These are phyloP conservation scores for Lucinisca nassula DNA, from an alignment of 2,888 invertebrate genomes.

Conservation along the genomic window DNA sequence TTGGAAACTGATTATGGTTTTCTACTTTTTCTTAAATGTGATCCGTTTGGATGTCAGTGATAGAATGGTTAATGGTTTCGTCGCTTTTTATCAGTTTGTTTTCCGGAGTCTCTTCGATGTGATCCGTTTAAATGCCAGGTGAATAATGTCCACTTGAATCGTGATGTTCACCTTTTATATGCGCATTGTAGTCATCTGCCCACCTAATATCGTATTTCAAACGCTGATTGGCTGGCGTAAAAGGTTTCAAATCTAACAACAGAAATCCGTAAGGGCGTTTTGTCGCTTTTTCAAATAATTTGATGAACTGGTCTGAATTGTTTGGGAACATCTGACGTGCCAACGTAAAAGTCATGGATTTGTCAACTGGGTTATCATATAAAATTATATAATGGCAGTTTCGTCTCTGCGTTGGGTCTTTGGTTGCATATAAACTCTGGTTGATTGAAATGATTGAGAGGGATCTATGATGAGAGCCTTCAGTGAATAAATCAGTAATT, in stretches of 20 bases:
- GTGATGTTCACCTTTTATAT: too few species aligned
- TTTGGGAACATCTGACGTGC: conserved; percentile 25
- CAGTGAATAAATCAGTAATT: conserved; percentile 50
- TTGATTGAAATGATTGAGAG: not conserved
- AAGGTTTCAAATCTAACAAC: conserved; percentile 15
- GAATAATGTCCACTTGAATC: too few species aligned
- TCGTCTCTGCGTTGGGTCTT: conserved; percentile 28
- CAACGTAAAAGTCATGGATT: conserved; percentile 16
- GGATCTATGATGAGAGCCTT: conserved; percentile 37
- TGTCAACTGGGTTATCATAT: conserved; percentile 42
- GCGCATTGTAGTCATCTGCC: too few species aligned
- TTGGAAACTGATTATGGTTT: too few species aligned
- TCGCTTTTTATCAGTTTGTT: too few species aligned
- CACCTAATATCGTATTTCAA: not conserved
- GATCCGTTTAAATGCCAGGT: too few species aligned
- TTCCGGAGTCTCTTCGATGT: too few species aligned
- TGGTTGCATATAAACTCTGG: conserved; percentile 26
- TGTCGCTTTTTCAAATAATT: not conserved
- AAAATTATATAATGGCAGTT: conserved; percentile 39
- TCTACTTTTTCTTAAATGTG: too few species aligned
- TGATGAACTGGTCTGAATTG: conserved; percentile 1
- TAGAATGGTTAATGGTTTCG: too few species aligned
- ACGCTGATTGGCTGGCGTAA: not conserved
- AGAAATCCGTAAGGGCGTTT: not conserved
- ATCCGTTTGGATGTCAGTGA: too few species aligned